A percentile compares a stretch with the other conserved stretches of the same genome.
These are phyloP conservation scores for Turdus rufiventris DNA, from an alignment of 2,113 vertebrate genomes.

Conservation along the genomic window DNA sequence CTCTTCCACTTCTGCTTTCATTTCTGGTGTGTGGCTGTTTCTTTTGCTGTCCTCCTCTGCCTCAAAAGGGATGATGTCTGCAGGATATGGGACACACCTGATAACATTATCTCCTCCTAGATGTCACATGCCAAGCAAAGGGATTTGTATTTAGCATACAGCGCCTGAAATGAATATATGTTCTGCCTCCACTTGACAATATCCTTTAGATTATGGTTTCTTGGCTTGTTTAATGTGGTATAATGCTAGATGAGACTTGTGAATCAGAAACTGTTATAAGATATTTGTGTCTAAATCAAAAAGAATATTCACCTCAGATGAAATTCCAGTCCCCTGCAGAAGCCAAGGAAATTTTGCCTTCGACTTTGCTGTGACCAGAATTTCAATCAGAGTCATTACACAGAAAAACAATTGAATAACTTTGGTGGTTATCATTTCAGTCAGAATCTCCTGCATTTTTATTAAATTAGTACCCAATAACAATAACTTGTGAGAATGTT, in stretches of 20 bases:
- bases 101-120: not conserved
- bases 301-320: conserved; percentile 18
- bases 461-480: conserved; percentile 46
- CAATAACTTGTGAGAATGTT: conserved; percentile 1
- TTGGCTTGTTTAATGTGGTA: not conserved
- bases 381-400: conserved; percentile 8
- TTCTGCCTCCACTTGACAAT: not conserved
- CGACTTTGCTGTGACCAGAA: not conserved
- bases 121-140: not conserved
- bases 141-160: not conserved
- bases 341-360: conserved; percentile 33
- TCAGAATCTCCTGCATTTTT: conserved; percentile 27
- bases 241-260: not conserved
- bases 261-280: conserved; percentile 6
- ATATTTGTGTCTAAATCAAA: conserved; percentile 37
- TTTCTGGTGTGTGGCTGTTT: not conserved
- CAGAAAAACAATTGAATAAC: conserved; percentile 15
- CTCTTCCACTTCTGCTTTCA: not conserved
- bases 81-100: not conserved
- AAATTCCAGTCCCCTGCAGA: conserved; percentile 20
- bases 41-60: not conserved
- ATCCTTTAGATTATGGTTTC: not conserved
- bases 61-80: not conserved
- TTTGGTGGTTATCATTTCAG: conserved; percentile 39
- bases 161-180: not conserved